Evolutionary conservation across 2,888 invertebrate species (phyloP).

Genomic region (Allygus modestus): DNA sequence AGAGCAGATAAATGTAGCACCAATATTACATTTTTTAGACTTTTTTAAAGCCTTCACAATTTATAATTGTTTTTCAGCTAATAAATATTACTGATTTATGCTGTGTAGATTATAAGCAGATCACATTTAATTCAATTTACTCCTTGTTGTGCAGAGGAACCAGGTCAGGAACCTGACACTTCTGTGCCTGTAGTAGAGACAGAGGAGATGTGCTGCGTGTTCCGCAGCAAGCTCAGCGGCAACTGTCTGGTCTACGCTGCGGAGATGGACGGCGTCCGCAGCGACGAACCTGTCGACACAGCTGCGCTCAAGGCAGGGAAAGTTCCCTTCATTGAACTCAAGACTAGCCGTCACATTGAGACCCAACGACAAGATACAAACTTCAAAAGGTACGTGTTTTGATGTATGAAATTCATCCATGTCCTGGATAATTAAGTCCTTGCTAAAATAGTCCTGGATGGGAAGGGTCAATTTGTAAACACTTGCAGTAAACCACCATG

Average conservation of each 20-base stretch:
- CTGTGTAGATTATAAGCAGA: too few relatives aligned
- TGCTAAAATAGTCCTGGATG: too few relatives aligned
- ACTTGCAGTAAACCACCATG: too few relatives aligned
- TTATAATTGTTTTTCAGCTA: too few relatives aligned
- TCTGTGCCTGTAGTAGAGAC: conserved; percentile 44
- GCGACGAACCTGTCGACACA: conserved; percentile 47
- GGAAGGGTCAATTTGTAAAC: too few relatives aligned
- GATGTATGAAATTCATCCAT: too few relatives aligned
- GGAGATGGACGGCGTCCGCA: conserved; percentile 60
- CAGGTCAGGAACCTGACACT: conserved; percentile 55
- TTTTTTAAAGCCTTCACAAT: too few relatives aligned
- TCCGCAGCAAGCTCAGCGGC: conserved; percentile 46
- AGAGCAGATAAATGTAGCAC: too few relatives aligned
- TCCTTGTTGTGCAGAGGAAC: conserved; percentile 35
- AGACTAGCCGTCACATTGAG: conserved; percentile 58
- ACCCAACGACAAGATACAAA: conserved; percentile 52
- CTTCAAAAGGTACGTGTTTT: conserved; percentile 42
- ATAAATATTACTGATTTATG: too few relatives aligned
- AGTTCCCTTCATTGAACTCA: conserved; percentile 54
- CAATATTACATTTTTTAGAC: too few relatives aligned
- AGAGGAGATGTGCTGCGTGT: conserved; percentile 58
- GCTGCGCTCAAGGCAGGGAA: neutral
- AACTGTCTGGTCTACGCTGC: conserved; percentile 58
- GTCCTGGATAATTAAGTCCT: too few relatives aligned
- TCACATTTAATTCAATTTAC: too few relatives aligned